Evolutionary conservation across 2,797 vertebrate species (phyloP), one percentile per base, ranked within the genome.

Genomic region (Chaetodon trifasciatus): DNA sequence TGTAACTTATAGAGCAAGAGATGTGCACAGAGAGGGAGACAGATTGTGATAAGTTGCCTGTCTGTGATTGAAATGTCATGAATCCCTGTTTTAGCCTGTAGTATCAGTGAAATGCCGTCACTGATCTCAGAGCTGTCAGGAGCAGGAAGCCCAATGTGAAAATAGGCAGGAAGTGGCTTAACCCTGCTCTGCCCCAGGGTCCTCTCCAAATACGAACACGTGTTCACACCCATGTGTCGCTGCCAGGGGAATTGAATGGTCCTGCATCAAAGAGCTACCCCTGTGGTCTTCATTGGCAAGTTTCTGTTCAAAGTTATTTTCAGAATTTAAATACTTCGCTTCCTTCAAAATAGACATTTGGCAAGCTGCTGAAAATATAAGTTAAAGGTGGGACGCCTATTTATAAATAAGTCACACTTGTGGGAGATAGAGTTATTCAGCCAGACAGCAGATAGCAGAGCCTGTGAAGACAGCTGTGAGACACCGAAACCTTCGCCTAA

Each of bases 51-150:
- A 40, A 56, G 71, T 46, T 40, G 16, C 55, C 13, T 32, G 65
- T 52, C 39, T 68, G 37, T 78, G 70, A 84, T 69, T 79, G 72
- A 85, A 66, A 74, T 49, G 70, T 83, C 74, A 76, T 6, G 17
- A 40, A 77, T 61, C 17, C 7, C 23, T 60, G 67, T 74, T 64
- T 74, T 40, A 66, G 70, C 52, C 47, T 49, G 24, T 75, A 24
- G 79, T 70, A 84, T 86, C 79, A 55, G 75, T 76, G 66, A 55
- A 61, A 50, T 58, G 67, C 70, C 70, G 68, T 66, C 50, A 60
- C 65, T 80, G 76, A 56, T 71, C 67, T 71, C 69, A 84, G 66
- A 81, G 62, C 76, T 75, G 69, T 65, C 71, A 52, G 49, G 73
- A 65, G 44, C 64, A 66, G 1, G 16, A 75, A 76, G 28, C 55